Conservation (phyloP, 2,888 invertebrate genomes). For the Nematopogon swammerdamellus region DNA sequence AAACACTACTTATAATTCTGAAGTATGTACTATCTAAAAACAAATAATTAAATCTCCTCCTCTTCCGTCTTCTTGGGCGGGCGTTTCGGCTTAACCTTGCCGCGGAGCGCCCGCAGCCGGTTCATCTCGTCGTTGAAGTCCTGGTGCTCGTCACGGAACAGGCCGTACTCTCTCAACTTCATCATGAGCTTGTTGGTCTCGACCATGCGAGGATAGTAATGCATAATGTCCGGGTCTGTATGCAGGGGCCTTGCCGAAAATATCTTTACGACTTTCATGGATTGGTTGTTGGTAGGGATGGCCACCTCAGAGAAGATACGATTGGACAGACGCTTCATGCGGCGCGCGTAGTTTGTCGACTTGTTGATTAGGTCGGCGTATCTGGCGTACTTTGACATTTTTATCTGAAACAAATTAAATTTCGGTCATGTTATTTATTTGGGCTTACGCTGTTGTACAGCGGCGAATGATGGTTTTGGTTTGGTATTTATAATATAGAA, state of each 20-base stretch:
- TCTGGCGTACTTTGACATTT: constrained; percentile 63
- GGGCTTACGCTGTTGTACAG: no score
- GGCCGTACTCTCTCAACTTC: constrained; percentile 70
- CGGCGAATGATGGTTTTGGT: no score
- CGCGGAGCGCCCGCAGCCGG: constrained; percentile 69
- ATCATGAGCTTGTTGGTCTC: constrained; percentile 73
- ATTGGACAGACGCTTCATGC: constrained; percentile 84
- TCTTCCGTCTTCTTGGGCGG: constrained; percentile 21
- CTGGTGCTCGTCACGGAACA: constrained; percentile 84
- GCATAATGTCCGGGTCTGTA: constrained; percentile 65
- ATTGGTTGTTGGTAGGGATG: constrained; percentile 68
- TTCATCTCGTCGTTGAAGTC: constrained; percentile 88
- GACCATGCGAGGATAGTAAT: constrained; percentile 85
- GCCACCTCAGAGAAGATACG: constrained; percentile 87
- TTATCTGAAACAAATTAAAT: not conserved
- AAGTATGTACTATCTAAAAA: constrained; percentile 1
- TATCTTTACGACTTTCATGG: constrained; percentile 78
- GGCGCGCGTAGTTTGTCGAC: constrained; percentile 74
- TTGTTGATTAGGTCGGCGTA: constrained; percentile 68
- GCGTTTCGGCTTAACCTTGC: constrained; percentile 63
- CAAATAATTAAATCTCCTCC: not conserved
- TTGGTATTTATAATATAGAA: no score
- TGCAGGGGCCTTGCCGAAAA: constrained; percentile 75
- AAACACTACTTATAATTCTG: constrained; percentile 1
- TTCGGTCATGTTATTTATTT: no score